Base-by-base conservation (phyloP, 2,797 vertebrate genomes). In the Mormyrops attenuatus region DNA sequence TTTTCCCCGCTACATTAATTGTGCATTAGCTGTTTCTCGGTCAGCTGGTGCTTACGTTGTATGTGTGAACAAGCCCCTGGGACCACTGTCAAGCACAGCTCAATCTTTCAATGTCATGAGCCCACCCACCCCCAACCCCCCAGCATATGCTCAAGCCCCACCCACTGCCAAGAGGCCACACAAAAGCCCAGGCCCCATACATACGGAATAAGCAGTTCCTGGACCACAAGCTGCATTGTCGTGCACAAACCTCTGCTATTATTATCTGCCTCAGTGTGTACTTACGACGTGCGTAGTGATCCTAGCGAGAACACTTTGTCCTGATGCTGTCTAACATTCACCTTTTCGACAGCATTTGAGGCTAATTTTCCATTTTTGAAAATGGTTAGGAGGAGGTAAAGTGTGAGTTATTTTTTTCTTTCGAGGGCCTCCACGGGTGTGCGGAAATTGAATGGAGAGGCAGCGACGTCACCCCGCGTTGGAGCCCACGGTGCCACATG, bases 11-110 rank as follows among this genome's bases (percentile, higher is more conserved):
- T 44, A 84, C 49, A 85, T 90, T 89, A 90, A 60, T 34, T 88
- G 38, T 88, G 53, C 34, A 73, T 84, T 47, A 34, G 89, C 60
- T 60, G 85, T 57, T 63, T 88, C n/a, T 34, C 7, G 3, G 89
- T 90, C 88, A 85, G 89, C 60, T 38, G 30, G 34, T 91, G 89
- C 89, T 90, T 89, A 89, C 57, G 1, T 69, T 90, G 90, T 41
- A 66, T 30, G 57, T 85, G 52, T 80, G 5, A n/a, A n/a, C 49
- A 77, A 8, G 55, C 89, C 89, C 87, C 55, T 44, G 87, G 90
- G 89, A 91, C 55, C 7, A 13, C 17, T 57, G 63, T 87, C 41
- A 88, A 49, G 57, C 57, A 20, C 20, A 5, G 63, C 60, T 85
- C 87, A 15, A 88, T 89, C 87, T 49, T 57, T 88, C 80, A n/a